phyloP scores from a whole-genome alignment of 2,113 vertebrate genomes.

The Oceanites oceanicus region DNA sequence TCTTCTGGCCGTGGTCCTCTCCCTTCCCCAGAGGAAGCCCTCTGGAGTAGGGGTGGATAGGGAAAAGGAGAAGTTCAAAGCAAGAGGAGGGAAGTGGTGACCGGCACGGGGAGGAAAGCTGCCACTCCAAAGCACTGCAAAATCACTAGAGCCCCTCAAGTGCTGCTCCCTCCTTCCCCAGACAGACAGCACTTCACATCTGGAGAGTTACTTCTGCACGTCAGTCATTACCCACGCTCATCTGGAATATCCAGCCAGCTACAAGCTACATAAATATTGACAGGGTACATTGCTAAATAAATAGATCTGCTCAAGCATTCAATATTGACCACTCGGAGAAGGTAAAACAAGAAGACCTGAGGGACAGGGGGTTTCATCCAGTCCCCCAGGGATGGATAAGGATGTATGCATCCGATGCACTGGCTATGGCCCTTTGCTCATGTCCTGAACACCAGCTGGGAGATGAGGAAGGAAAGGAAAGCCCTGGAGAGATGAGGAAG shows the following conservation, averaged over 20 bases:
- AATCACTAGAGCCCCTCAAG: background rate
- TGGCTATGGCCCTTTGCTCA: background rate
- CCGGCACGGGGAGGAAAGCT: background rate
- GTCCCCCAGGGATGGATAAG: background rate
- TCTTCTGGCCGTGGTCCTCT: background rate
- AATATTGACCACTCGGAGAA: background rate
- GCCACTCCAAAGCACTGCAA: background rate
- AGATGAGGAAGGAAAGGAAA: background rate
- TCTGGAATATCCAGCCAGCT: background rate
- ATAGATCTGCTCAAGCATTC: background rate
- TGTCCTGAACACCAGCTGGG: background rate
- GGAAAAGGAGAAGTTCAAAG: background rate
- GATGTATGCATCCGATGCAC: rapidly evolving
- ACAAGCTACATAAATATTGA: slow-evolving; percentile 7
- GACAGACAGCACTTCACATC: background rate
- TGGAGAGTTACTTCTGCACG: background rate
- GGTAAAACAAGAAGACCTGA: background rate
- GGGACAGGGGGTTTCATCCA: background rate
- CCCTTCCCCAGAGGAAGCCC: background rate
- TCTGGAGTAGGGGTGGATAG: rapidly evolving
- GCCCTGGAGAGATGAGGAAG: background rate
- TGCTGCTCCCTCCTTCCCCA: background rate
- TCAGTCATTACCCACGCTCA: background rate
- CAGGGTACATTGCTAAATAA: background rate
- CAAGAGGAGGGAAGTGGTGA: background rate